phyloP scores from a whole-genome alignment of 2,113 vertebrate genomes.

The Sander vitreus region DNA sequence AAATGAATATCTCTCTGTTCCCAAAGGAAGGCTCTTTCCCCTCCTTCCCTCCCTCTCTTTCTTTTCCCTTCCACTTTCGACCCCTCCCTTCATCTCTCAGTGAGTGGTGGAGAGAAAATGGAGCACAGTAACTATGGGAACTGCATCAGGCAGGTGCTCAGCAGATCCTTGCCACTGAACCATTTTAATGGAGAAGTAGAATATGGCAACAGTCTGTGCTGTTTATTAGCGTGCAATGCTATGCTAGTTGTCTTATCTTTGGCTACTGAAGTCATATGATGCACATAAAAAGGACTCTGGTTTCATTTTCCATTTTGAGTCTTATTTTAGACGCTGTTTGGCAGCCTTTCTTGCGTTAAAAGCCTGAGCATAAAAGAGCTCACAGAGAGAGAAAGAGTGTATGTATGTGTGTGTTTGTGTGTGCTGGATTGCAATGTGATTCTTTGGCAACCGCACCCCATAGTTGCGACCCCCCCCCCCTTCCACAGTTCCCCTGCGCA shows the following conservation, averaged over 20 bases:
- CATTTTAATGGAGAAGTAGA: constrained; percentile 36
- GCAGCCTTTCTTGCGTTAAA: constrained; percentile 37
- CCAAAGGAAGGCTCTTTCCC: constrained; percentile 46
- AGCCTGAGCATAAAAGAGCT: constrained; percentile 52
- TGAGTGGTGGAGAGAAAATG: constrained; percentile 75
- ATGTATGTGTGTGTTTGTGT: constrained; percentile 27
- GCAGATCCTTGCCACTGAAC: constrained; percentile 32
- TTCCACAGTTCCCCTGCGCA: constrained; percentile 31
- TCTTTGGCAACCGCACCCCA: constrained; percentile 74
- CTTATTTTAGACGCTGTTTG: constrained; percentile 24
- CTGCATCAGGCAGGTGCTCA: constrained; percentile 82
- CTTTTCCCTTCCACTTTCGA: constrained; percentile 34
- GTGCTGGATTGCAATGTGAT: constrained; percentile 66
- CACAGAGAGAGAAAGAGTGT: constrained; percentile 16
- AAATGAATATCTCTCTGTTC: constrained; percentile 70
- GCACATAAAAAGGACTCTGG: neutral
- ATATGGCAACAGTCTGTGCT: neutral
- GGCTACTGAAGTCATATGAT: neutral
- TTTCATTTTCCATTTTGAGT: constrained; percentile 28
- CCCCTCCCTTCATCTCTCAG: constrained; percentile 50
- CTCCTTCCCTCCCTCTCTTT: constrained; percentile 28
- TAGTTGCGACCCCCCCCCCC: constrained; percentile 24
- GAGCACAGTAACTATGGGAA: constrained; percentile 86
- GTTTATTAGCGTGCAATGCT: neutral
- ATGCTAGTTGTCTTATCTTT: neutral